Percentiles rank a stretch among this genome's conserved stretches.
These are phyloP conservation scores for Noctilio leporinus DNA, from an alignment of 2,113 vertebrate genomes.

Conservation along the genomic window DNA sequence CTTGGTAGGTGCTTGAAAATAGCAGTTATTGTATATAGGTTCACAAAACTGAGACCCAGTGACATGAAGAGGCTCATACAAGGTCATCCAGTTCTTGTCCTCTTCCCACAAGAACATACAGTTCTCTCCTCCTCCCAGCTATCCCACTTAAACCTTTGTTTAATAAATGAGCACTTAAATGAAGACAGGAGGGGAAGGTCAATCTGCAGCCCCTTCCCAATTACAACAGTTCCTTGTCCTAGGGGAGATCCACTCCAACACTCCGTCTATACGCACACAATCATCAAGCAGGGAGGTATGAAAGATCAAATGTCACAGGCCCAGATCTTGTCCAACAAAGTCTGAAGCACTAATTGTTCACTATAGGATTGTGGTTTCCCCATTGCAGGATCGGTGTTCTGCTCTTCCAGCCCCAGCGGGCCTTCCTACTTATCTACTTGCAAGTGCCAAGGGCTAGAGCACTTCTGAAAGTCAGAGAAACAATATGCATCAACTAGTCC, in stretches of 20 bases:
- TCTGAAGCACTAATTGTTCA: not conserved
- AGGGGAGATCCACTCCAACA: not conserved
- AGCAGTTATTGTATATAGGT: not conserved
- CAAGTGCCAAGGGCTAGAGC: not conserved
- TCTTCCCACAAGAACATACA: not conserved
- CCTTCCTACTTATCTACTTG: not conserved
- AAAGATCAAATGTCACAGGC: not conserved
- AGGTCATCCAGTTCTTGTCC: not conserved
- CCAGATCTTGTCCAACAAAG: not conserved
- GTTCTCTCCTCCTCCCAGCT: not conserved
- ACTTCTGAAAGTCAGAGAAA: not conserved
- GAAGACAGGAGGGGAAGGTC: not conserved
- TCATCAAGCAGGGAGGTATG: not conserved
- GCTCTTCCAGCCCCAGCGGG: not conserved
- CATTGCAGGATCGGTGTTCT: not conserved
- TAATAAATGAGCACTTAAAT: not conserved
- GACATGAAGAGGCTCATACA: not conserved
- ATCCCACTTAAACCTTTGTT: not conserved
- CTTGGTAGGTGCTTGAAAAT: not conserved
- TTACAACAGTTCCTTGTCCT: not conserved
- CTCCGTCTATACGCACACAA: not conserved
- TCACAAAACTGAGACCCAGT: not conserved
- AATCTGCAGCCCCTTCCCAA: not conserved
- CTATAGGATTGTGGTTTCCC: not conserved
- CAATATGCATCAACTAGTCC: not conserved